Evolutionary conservation across 92 coral and sea anemone species (phyloP), one percentile per base, ranked within the genome.

Genomic region (Umimayanthus chanpuru): DNA sequence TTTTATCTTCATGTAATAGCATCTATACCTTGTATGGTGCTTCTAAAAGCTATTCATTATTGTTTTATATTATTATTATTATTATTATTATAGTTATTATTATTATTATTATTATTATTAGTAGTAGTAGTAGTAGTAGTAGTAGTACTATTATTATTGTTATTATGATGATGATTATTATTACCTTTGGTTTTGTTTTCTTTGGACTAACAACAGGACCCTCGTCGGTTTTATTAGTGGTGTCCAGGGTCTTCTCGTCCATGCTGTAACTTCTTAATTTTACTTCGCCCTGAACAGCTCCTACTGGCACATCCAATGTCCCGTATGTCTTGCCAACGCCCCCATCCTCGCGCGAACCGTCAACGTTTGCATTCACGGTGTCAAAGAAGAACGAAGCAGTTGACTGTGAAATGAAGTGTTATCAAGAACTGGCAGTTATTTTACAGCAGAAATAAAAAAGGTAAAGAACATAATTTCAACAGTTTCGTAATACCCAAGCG

Each of bases 291-390:
- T 95, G 85, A 29, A 97, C 98, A 50, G 99, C 99, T 47, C 99
- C 99, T 49, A 87, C 89, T 36, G 99, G 99, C 44, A 97, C 98
- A 74, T 89, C 85, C 73, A 97, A 82, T 16, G 99, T 97, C 72
- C 99, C 99, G 88, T 92, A 97, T 32, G 98, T 97, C 88, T 95
- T 93, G 40, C 97, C 98, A 58, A 97, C 98, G 30, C 98, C 97
- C 18, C 93, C 85, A 40, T 95, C 99, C 80, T 97, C 90, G 50
- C 94, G 93, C n/a, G 96, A 80, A 0, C 96, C 99, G 71, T 97
- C 90, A 4, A 84, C 91, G 71, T 94, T 97, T 74, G 92, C 93
- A 78, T 97, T 92, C 0, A 95, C 98, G n/a, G 99, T 97, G 81
- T 97, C 99, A 81, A 95, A 97, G 92, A 97, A 97, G 92, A 97